Percentiles rank a stretch among this genome's conserved stretches.
These are phyloP conservation scores for Leptoteleia sp. DNA, from an alignment of 1,140 invertebrate species.

Conservation along the genomic window DNA sequence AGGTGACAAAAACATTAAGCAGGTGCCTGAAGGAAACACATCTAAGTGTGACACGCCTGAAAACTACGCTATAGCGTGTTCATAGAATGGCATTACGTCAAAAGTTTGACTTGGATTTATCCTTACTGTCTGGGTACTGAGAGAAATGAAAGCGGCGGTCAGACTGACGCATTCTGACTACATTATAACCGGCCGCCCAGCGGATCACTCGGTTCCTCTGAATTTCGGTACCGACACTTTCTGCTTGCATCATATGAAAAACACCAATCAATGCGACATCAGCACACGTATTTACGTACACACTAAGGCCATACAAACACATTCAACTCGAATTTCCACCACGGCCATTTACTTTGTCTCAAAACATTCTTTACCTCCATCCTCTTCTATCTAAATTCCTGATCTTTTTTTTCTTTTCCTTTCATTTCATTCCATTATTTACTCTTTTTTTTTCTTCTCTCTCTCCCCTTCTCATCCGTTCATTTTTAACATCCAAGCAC, in stretches of 20 bases:
- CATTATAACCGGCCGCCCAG: constrained; percentile 79
- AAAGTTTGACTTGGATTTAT: constrained; percentile 64
- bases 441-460: constrained; percentile 14
- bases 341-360: constrained; percentile 15
- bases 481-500: constrained; percentile 37
- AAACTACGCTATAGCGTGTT: constrained; percentile 59
- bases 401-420: constrained; percentile 10
- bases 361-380: constrained; percentile 11
- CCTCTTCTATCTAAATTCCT: no score
- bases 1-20: constrained; percentile 67
- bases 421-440: constrained; percentile 23
- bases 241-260: constrained; percentile 69
- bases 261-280: constrained; percentile 55
- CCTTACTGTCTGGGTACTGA: constrained; percentile 80
- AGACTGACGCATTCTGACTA: constrained; percentile 80
- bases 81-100: constrained; percentile 49
- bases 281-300: constrained; percentile 5
- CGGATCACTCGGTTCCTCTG: constrained; percentile 76
- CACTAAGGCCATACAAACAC: constrained; percentile 18
- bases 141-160: constrained; percentile 80
- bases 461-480: no score
- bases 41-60: constrained; percentile 56
- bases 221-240: constrained; percentile 71
- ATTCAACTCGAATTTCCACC: constrained; percentile 17
- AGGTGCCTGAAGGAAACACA: constrained; percentile 60